A percentile compares a stretch with the other conserved stretches of the same genome.
These are phyloP conservation scores for Ips typographus DNA, from an alignment of 1,140 invertebrate species.

Conservation along the genomic window DNA sequence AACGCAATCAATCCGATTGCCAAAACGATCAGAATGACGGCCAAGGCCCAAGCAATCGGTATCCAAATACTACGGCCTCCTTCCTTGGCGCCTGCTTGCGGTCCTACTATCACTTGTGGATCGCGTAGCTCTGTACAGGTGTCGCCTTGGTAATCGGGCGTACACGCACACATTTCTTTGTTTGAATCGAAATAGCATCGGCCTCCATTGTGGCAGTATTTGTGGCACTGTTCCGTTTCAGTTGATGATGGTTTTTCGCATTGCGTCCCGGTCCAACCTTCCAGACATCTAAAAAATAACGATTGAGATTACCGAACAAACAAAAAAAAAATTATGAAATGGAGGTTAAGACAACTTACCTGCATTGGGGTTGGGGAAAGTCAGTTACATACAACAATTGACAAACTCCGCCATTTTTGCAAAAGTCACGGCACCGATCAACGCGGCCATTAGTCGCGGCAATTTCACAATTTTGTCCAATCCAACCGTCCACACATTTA, in stretches of 20 bases:
- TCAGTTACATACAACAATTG: no score
- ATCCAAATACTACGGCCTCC: conserved; percentile 34
- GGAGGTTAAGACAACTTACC: no score
- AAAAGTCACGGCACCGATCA: no score
- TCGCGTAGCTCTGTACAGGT: conserved; percentile 11
- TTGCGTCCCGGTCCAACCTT: no score
- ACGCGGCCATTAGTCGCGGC: no score
- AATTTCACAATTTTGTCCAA: background rate
- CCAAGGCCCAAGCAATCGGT: conserved; percentile 33
- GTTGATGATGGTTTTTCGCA: conserved; percentile 53
- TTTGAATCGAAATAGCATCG: conserved; percentile 36
- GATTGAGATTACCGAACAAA: no score
- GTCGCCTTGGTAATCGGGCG: conserved; percentile 28
- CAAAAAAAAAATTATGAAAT: no score
- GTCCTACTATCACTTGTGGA: background rate
- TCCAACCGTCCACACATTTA: conserved; percentile 33
- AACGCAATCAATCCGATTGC: conserved; percentile 34
- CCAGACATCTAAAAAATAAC: no score
- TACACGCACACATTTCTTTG: conserved; percentile 4
- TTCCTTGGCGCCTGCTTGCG: background rate
- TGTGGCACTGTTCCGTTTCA: conserved; percentile 57
- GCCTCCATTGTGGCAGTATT: conserved; percentile 62
- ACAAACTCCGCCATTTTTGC: no score
- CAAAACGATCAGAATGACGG: conserved; percentile 39
- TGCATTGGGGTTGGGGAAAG: no score